phyloP scores from a whole-genome alignment of 2,113 vertebrate genomes.

The Tauraco erythrolophus region DNA sequence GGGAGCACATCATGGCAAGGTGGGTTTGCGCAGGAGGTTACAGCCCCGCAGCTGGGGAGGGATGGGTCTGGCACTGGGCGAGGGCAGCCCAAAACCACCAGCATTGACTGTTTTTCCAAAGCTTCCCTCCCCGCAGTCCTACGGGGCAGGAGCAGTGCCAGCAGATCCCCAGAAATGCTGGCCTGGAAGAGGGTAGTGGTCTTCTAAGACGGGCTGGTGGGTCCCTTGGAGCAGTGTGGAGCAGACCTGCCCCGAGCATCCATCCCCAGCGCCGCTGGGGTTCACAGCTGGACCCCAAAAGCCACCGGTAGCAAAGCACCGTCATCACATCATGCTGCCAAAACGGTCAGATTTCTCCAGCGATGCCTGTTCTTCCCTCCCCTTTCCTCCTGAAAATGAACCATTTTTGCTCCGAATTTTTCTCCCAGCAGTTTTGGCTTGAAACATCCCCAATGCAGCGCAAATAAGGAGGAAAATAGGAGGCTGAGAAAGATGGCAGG shows the following conservation, averaged over 20 bases:
- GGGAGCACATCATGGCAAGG: background rate
- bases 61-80: background rate
- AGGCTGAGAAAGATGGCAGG: background rate
- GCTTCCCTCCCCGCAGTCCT: background rate
- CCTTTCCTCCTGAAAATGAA: background rate
- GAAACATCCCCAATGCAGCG: background rate
- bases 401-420: background rate
- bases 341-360: background rate
- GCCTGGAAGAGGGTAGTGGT: background rate
- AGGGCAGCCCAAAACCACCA: background rate
- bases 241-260: background rate
- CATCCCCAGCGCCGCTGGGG: fast-evolving
- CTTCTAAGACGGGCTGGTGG: background rate
- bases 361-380: background rate
- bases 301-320: background rate
- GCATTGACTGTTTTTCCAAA: background rate
- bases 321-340: background rate
- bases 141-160: fast-evolving
- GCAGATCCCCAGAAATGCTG: background rate
- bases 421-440: background rate
- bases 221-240: fast-evolving
- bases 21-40: background rate
- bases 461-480: background rate
- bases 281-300: background rate
- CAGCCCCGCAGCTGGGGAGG: background rate